Evolutionary conservation across 2,113 vertebrate species (phyloP).

Genomic region (human): DNA sequence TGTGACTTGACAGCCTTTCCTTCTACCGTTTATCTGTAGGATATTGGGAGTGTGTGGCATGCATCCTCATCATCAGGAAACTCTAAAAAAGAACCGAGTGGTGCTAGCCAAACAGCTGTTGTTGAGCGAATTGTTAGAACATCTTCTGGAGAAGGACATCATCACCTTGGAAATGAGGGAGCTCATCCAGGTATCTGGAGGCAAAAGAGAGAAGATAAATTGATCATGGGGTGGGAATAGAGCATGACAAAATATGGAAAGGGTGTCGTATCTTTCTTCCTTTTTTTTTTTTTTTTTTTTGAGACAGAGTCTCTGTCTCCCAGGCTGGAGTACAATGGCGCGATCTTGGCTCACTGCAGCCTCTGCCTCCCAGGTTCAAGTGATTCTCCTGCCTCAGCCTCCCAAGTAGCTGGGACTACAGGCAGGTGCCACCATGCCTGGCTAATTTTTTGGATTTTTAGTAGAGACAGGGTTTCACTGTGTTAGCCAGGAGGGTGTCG

Average conservation of each 20-base stretch:
- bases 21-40: neutral
- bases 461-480: too few species aligned
- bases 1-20: accelerated
- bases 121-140: constrained; percentile 83
- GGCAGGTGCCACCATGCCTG: too few species aligned
- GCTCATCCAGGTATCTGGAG: constrained; percentile 80
- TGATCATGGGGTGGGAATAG: neutral
- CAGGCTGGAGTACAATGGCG: too few species aligned
- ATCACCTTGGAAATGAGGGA: constrained; percentile 86
- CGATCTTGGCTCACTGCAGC: too few species aligned
- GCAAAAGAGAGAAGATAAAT: neutral
- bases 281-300: too few species aligned
- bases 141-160: constrained; percentile 84
- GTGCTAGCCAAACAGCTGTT: constrained; percentile 83
- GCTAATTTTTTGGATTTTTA: too few species aligned
- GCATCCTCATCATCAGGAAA: constrained; percentile 84
- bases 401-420: too few species aligned
- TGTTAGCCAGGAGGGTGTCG: too few species aligned
- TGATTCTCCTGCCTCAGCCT: too few species aligned
- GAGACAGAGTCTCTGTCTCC: too few species aligned
- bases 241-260: neutral
- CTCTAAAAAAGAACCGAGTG: constrained; percentile 84
- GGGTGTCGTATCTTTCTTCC: neutral
- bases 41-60: constrained; percentile 82
- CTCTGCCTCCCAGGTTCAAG: too few species aligned